Base-by-base conservation (phyloP, 2,113 vertebrate genomes). In the Peromyscus maniculatus region DNA sequence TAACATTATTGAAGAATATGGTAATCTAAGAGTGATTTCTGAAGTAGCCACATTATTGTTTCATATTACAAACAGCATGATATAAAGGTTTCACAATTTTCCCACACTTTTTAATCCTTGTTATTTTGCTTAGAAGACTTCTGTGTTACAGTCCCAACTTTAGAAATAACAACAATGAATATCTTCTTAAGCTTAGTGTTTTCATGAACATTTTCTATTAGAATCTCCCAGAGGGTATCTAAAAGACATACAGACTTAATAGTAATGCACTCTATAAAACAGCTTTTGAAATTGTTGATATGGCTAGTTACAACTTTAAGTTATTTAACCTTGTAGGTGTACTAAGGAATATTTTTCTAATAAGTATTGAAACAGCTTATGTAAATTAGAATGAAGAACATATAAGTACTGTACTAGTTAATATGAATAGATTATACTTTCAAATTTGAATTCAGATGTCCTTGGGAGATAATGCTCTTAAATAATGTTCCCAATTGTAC, bases 351-450 rank as follows among this genome's bases (percentile, higher is more conserved):
- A 80, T 31, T 87, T 72, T 69, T 39, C n/a, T 49, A 15, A 22
- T 64, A 79, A 90, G 31, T 64, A 59, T 49, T 74, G 46, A 87
- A 89, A 92, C 28, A 6, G 2, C 12, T 92, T 90, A 26, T 46
- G 36, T 17, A 84, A 83, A 83, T 69, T 78, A 86, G 46, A 31
- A 71, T 55, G 67, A 57, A 89, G 24, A 64, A 19, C 24, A 66
- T 26, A 31, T 59, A 19, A 52, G 39, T 62, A 17, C 22, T 74
- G 1, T 59, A 67, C 17, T 64, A 43, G 62, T 86, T 86, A 90
- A 72, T 79, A 5, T 46, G 89, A 77, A 46, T 64, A 89, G 16
- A 66, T 82, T 89, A 46, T 36, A 95, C 28, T 79, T 92, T 92
- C 49, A 72, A 24, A 89, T 89, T 92, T 84, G 5, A 64, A 55